A percentile compares a stretch with the other conserved stretches of the same genome.
Conservation (phyloP, 2,113 vertebrate genomes). For the Brachyhypopomus occidentalis region DNA sequence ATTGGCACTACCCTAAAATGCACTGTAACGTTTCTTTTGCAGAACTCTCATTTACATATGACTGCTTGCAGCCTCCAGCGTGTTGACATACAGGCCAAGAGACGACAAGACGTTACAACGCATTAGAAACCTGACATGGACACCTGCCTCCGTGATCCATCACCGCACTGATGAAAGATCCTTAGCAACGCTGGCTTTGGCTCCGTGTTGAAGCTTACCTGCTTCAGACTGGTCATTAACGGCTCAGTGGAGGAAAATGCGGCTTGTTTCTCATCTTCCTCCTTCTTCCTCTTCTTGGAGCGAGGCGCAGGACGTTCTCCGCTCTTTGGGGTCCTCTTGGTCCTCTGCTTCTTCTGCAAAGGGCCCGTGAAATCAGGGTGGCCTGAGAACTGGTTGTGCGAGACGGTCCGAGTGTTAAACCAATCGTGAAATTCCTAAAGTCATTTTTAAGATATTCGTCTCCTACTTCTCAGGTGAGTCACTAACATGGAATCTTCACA, state of each 20-base stretch:
- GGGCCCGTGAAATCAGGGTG: conserved; percentile 78
- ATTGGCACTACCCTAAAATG: too few relatives aligned
- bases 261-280: conserved; percentile 86
- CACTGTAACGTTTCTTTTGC: too few relatives aligned
- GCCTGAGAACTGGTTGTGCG: conserved; percentile 76
- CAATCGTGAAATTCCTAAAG: not conserved
- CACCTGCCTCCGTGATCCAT: too few relatives aligned
- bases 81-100: too few relatives aligned
- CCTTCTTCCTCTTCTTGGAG: conserved; percentile 94
- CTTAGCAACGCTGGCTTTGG: too few relatives aligned
- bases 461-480: too few relatives aligned
- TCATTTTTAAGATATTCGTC: not conserved
- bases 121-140: too few relatives aligned
- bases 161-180: too few relatives aligned
- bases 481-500: too few relatives aligned
- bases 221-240: conserved; percentile 87
- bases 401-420: conserved; percentile 72
- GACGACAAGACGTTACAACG: too few relatives aligned
- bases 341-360: conserved; percentile 87
- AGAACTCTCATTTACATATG: too few relatives aligned
- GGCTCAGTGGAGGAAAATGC: conserved; percentile 79
- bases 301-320: conserved; percentile 88
- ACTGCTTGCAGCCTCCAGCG: too few relatives aligned
- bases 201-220: conserved; percentile 69
- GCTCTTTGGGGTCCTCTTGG: conserved; percentile 83